These are phyloP conservation scores for Mactra quadrangularis DNA, from an alignment of 1,140 invertebrate species.

Conservation along the genomic window DNA sequence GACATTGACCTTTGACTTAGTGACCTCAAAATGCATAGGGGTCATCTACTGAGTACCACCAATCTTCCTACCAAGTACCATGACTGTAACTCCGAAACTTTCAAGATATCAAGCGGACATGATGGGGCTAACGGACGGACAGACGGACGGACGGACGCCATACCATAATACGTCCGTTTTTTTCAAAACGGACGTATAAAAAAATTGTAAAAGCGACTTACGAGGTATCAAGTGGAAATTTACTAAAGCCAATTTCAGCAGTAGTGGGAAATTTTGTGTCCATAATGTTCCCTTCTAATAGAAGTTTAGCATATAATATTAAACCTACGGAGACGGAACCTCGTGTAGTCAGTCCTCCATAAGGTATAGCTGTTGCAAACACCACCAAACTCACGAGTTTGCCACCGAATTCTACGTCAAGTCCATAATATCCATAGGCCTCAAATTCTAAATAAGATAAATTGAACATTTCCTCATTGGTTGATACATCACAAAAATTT, in stretches of 20 bases:
- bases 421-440: slow-evolving; percentile 69
- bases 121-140: no score
- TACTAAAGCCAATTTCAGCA: slow-evolving; percentile 70
- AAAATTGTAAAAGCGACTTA: slow-evolving; percentile 65
- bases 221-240: slow-evolving; percentile 72
- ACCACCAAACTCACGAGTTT: slow-evolving; percentile 66
- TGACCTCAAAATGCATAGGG: no score
- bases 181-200: no score
- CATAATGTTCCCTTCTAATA: slow-evolving; percentile 68
- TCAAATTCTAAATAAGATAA: slow-evolving; percentile 67
- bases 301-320: slow-evolving; percentile 66
- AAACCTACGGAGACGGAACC: slow-evolving; percentile 64
- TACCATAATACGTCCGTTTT: no score
- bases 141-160: no score
- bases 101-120: no score
- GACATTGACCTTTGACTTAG: no score
- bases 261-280: slow-evolving; percentile 66
- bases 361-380: slow-evolving; percentile 58
- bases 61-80: no score
- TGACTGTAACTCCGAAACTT: no score
- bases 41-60: no score
- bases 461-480: not conserved
- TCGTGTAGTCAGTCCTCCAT: slow-evolving; percentile 56
- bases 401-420: slow-evolving; percentile 64
- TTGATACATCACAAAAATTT: not conserved